phyloP scores from a whole-genome alignment of 2,113 vertebrate genomes.

The Sinocyclocheilus maitianheensis region DNA sequence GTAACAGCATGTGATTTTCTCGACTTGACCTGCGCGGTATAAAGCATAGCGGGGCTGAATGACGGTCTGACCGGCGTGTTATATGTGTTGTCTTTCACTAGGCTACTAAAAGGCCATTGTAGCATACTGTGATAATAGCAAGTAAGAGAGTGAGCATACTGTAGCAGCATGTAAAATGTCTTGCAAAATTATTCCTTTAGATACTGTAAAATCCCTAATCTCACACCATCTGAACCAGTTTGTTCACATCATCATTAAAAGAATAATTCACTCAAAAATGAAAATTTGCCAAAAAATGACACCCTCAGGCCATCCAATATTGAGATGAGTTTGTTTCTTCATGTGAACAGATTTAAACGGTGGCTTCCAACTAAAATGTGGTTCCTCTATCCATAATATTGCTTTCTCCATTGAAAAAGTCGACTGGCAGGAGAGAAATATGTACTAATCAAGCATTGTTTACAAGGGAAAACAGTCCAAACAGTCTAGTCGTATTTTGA shows the following conservation, averaged over 20 bases:
- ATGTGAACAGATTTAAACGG: neutral
- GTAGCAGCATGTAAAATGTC: neutral
- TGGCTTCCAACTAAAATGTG: neutral
- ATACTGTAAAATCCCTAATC: neutral
- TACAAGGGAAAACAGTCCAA: too few relatives aligned
- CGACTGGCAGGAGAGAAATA: too few relatives aligned
- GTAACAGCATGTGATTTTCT: neutral
- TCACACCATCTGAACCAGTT: neutral
- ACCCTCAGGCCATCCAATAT: neutral
- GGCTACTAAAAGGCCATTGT: neutral
- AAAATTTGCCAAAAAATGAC: neutral
- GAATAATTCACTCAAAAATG: neutral
- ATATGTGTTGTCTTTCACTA: constrained; percentile 14
- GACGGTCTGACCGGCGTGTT: neutral
- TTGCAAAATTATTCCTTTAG: neutral
- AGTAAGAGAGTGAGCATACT: neutral
- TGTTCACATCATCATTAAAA: neutral
- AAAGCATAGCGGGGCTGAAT: neutral
- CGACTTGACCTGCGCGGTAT: neutral
- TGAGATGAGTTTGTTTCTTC: neutral
- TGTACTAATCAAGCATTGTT: too few relatives aligned
- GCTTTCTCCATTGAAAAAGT: too few relatives aligned
- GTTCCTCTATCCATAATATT: neutral
- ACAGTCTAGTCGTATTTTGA: too few relatives aligned
- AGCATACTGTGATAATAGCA: neutral